Evolutionary conservation across 2,888 invertebrate genomes (phyloP).

Genomic region (Biston stratarius): DNA sequence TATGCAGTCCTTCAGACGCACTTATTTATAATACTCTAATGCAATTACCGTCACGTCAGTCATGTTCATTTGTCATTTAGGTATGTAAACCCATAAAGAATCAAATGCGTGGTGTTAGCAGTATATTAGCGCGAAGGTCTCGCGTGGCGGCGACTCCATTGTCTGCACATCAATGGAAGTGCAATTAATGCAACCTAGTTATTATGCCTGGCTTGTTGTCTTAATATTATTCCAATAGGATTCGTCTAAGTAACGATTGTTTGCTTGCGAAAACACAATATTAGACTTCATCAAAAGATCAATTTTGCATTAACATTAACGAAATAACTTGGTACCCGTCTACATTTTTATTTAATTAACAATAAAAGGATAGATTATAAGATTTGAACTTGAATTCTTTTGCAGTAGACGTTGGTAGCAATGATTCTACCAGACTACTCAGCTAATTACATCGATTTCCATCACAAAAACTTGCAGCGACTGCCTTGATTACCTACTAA

Average conservation of each 20-base stretch:
- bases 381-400: not conserved
- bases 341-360: too few relatives aligned
- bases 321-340: not conserved
- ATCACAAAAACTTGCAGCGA: too few relatives aligned
- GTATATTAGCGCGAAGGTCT: slow-evolving; percentile 64
- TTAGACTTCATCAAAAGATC: not conserved
- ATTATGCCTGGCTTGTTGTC: slow-evolving; percentile 57
- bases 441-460: too few relatives aligned
- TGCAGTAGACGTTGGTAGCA: not conserved
- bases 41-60: slow-evolving; percentile 53
- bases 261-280: slow-evolving; percentile 32
- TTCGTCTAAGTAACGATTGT: slow-evolving; percentile 40
- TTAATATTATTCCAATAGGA: slow-evolving; percentile 56
- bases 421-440: not conserved
- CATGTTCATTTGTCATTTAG: slow-evolving; percentile 77
- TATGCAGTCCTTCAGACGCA: slow-evolving; percentile 69
- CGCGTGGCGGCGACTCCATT: slow-evolving; percentile 63
- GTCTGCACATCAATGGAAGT: slow-evolving; percentile 61
- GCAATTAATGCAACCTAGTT: slow-evolving; percentile 63
- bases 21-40: slow-evolving; percentile 63
- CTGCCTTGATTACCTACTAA: too few relatives aligned
- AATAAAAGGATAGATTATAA: not conserved
- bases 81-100: slow-evolving; percentile 70
- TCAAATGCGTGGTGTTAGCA: slow-evolving; percentile 63
- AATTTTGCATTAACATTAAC: not conserved